Evolutionary conservation across 2,113 vertebrate genomes (phyloP).

Genomic region (Ciconia maguari): DNA sequence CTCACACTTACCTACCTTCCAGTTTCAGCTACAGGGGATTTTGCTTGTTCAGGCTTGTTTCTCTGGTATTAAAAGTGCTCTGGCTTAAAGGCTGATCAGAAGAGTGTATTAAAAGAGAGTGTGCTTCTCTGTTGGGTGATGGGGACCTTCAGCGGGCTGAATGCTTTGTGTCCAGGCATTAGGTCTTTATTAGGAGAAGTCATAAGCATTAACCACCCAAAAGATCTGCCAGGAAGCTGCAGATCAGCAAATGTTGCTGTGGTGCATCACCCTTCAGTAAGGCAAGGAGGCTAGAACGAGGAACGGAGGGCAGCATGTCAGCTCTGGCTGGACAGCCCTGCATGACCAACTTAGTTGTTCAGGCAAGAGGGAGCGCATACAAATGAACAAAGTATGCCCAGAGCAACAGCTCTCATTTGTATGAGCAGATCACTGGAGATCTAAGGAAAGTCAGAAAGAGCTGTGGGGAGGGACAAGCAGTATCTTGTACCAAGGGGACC

Average conservation of each 20-base stretch:
- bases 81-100: not conserved
- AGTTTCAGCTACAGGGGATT: not conserved
- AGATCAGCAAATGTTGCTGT: not conserved
- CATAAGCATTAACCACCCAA: not conserved
- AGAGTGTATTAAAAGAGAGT: not conserved
- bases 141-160: not conserved
- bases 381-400: not conserved
- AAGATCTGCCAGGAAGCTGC: not conserved
- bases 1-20: not conserved
- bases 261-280: not conserved
- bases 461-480: not conserved
- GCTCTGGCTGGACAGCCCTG: not conserved
- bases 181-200: not conserved
- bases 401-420: not conserved
- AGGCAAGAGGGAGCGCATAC: not conserved
- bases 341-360: not conserved
- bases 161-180: not conserved
- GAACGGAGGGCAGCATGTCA: not conserved
- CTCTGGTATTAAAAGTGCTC: not conserved
- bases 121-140: not conserved
- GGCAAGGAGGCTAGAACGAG: not conserved
- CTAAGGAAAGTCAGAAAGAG: not conserved
- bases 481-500: not conserved
- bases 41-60: not conserved
- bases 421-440: not conserved